Base-by-base conservation (phyloP, 2,797 vertebrate genomes). In the Xyrichtys novacula region DNA sequence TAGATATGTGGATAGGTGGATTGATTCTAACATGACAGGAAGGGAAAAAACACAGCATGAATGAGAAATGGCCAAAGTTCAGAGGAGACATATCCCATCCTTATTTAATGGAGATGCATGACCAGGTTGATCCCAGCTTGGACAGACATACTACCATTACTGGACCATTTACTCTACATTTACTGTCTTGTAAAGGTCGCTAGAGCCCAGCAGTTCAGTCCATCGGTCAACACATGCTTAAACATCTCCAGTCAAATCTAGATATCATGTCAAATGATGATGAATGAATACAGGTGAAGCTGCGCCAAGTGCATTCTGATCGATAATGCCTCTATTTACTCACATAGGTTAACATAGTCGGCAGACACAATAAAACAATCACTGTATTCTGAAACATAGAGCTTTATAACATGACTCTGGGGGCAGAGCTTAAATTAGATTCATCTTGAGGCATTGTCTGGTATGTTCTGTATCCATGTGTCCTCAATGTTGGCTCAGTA, bases 141-240 rank as follows among this genome's bases (percentile, higher is more conserved):
- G 60, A 61, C 70, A 48, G 54, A 54, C 42, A 11, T 22, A 29
- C 25, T 50, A 42, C 59, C 58, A 44, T 71, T 49, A 58, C 17
- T 25, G 40, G 50, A 65, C 22, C 65, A 43, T 77, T 83, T 67
- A 49, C 61, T 76, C 60, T 48, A 25, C 78, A 54, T 65, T 72
- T 67, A 59, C 52, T 56, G 42, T 72, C 67, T 78, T 29, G 53
- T 69, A 76, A 87, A 87, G 85, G 89, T 85, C 78, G 69, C 26
- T 17, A 15, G 70, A 78, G 68, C 43, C 0, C 39, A 20, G 54
- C 1, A 7, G 58, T 40, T 34, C 16, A 39, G 56, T 63, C 60
- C 61, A 80, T 90, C 70, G 76, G 68, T 80, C 85, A 80, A 60
- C 76, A 65, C 60, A 52, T 64, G 70, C 48, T 57, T 31, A 32